Base-by-base conservation (phyloP, 2,113 vertebrate genomes). In the Rynchops niger region DNA sequence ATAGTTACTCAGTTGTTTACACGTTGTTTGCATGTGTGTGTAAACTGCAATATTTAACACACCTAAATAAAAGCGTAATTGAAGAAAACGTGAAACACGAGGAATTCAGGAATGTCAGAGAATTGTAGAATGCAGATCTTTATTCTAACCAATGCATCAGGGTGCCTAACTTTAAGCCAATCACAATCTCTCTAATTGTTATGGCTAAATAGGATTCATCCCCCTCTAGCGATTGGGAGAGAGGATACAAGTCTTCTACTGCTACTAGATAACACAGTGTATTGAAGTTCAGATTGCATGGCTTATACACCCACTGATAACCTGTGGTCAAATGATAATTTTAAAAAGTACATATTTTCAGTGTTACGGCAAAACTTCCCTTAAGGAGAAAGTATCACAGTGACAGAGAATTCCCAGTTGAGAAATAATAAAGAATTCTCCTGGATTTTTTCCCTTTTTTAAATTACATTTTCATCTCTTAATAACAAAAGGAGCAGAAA, bases 121-220 rank as follows among this genome's bases (percentile, higher is more conserved):
- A 73, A 55, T 8, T 58, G 26, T 8, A 73, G 74, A 85, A 93
- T 40, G 53, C 22, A 69, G 34, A 23, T 79, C 53, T 82, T 59
- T 52, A 58, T 50, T 78, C 59, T 66, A 86, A 82, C 6, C 40
- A 52, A 11, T 50, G 8, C 36, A 61, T 36, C 52, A 77, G 59
- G n/a, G 74, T 36, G 42, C 62, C 65, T 81, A 67, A 74, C 42
- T 47, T 26, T 45, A 94, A 86, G 74, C 67, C 43, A 83, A 50
- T 74, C 69, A 30, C 36, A 32, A 17, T 49, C 43, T 84, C 18
- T 80, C 83, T 90, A 93, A 90, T 83, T 87, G 32, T 82, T 76
- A 10, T 30, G 47, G 73, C 52, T 92, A 76, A 95, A 79, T n/a
- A 96, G 73, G 62, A 92, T 86, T 89, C 82, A 83, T n/a, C 58